Percentiles rank a stretch among this genome's conserved stretches.
Conservation (phyloP, 1,140 invertebrate species). For the Drosophila sproati region DNA sequence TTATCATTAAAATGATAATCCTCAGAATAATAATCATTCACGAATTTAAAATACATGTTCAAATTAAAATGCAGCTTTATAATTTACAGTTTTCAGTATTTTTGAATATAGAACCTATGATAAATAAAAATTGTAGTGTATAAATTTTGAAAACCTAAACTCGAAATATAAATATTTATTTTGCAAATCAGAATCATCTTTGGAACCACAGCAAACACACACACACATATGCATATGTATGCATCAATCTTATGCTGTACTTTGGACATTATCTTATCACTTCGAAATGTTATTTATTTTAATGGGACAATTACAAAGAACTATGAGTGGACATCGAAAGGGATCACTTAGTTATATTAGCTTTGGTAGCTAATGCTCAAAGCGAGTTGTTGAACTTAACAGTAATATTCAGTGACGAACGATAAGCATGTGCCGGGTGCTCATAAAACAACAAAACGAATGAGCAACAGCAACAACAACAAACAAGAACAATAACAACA, state of each 20-base stretch:
- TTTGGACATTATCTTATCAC: conserved; percentile 2
- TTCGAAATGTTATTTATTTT: not conserved
- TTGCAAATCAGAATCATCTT: too few relatives aligned
- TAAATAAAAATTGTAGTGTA: too few relatives aligned
- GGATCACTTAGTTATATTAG: not conserved
- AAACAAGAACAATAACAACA: conserved; percentile 30
- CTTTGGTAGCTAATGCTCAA: conserved; percentile 1
- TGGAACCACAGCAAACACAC: too few relatives aligned
- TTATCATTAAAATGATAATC: too few relatives aligned
- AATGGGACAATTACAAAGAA: not conserved
- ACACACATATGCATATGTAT: too few relatives aligned
- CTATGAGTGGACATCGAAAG: not conserved
- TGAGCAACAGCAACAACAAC: conserved; percentile 35
- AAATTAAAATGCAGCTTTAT: too few relatives aligned
- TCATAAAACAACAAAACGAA: conserved; percentile 41
- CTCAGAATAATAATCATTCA: too few relatives aligned
- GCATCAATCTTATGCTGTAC: too few relatives aligned
- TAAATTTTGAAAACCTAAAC: too few relatives aligned
- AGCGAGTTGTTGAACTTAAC: conserved; percentile 30
- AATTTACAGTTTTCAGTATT: not conserved
- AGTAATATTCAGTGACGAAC: conserved; percentile 7
- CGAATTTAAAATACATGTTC: too few relatives aligned
- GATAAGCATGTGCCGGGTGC: conserved; percentile 47
- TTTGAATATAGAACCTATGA: too few relatives aligned
- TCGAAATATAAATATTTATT: too few relatives aligned